Evolutionary conservation across 2,888 invertebrate genomes (phyloP), one percentile per base, ranked within the genome.

Genomic region (Tyria jacobaeae): DNA sequence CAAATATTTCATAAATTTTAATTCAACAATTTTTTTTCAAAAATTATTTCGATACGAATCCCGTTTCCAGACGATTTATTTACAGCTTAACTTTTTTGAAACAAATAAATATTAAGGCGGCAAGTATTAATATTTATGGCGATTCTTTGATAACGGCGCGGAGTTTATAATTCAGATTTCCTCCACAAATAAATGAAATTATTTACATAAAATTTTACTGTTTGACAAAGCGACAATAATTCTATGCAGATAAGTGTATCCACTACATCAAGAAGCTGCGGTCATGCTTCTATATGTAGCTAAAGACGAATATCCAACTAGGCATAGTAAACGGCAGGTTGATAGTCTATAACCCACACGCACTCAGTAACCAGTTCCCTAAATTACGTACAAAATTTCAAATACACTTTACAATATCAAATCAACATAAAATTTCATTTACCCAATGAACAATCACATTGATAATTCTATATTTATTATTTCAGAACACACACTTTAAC

Each of bases 371-470:
- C 74, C 70, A 70, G 71, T 75, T 73, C 64, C 54, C 62, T 53
- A 69, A 66, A 71, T 56, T 53, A 57, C 41, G 52, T 21, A 47
- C 47, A 41, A 54, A 54, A 58, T 54, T 62, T 35, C 25, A 37
- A 44, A 53, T 54, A 44, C 63, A 63, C 63, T 27, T 44, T 1
- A 34, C 3, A 24, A 25, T 25, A 53, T n/a, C 3, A 27, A 24
- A 57, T 35, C 41, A 54, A 63, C 57, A 60, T 62, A 34, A 52
- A 61, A 62, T 44, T 39, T 44, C 49, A 56, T 48, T 57, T 50
- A 67, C 64, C 70, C 67, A 71, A 69, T 70, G 62, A 70, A 71
- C 65, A 58, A 76, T 61, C 69, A 70, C 66, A 67, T 41, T 50
- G 34, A 65, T 34, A 34, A 52, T 57, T 34, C 14, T 35, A 53